Evolutionary conservation across 1,140 invertebrate genomes (phyloP), one percentile per base, ranked within the genome.

Genomic region (Sipha flava): DNA sequence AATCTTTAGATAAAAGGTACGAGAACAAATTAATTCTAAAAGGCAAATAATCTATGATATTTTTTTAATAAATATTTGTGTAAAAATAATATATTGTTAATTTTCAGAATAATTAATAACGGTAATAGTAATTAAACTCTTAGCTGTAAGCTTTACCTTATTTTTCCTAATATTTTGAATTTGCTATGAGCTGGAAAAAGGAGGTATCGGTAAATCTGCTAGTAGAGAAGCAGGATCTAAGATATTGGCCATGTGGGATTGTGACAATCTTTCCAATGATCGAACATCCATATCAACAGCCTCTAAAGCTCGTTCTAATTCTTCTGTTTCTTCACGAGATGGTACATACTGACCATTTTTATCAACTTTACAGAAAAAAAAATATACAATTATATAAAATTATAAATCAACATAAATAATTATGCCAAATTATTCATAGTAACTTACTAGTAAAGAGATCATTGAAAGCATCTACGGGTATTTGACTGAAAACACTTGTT

Each of bases 381-480:
- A 23, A 80, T 9, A 73, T 64, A 64, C 3, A 23, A 40, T 49
- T 3, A 45, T 5, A 4, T 9, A 45, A 0, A 40, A 49, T 49
- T 12, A 21, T n/a, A n/a, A 23, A 59, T 18, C 59, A 31, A 37
- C 18, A 34, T 21, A 80, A 62, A 37, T 37, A 10, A 52, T 45
- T 2, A 40, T 12, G 14, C 6, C n/a, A 23, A 43, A 7, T 47
- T 16, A 37, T 6, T 34, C 6, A 34, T 64, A 79, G 40, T 68
- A 31, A 59, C 82, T 86, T 88, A 92, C 91, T 90, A 83, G 89
- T 90, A 86, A 96, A 95, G 79, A 96, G 89, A 85, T 96, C 94
- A 84, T 92, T 94, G 85, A 97, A 95, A 83, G 94, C 94, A 87
- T 96, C 94, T 82, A 94, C 92, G 79, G 94, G 93, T 83, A 96